Evolutionary conservation across 2,797 vertebrate genomes (phyloP).

Genomic region (Xenops minutus): DNA sequence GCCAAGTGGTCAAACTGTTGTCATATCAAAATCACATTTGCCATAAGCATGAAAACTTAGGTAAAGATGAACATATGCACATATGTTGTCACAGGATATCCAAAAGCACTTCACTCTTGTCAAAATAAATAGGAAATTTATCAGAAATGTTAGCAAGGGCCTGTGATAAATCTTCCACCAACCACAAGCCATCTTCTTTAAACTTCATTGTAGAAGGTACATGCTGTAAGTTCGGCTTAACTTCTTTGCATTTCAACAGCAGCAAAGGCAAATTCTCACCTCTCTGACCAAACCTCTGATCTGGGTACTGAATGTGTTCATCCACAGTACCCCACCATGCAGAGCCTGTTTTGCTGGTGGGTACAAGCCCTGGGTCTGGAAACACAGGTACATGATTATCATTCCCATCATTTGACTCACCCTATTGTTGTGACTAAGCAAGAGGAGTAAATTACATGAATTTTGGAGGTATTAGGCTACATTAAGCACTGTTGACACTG

Average conservation of each 20-base stretch:
- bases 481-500: accelerated
- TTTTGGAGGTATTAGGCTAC: neutral
- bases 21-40: neutral
- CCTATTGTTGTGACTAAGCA: neutral
- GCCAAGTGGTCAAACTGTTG: neutral
- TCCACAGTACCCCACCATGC: no score
- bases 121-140: neutral
- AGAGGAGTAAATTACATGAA: neutral
- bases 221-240: neutral
- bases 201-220: neutral
- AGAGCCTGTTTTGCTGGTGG: neutral
- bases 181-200: neutral
- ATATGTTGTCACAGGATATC: neutral
- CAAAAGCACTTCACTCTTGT: neutral
- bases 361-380: neutral
- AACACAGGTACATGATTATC: neutral
- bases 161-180: neutral
- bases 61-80: neutral
- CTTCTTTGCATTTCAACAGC: neutral
- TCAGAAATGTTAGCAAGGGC: accelerated
- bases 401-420: neutral
- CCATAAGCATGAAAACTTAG: neutral
- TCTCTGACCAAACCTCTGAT: neutral
- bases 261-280: neutral
- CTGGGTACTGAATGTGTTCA: neutral